Percentiles rank a stretch among this genome's conserved stretches.
Evolutionary conservation across 2,888 invertebrate genomes (phyloP).

Genomic region (Cyaniris semiargus): DNA sequence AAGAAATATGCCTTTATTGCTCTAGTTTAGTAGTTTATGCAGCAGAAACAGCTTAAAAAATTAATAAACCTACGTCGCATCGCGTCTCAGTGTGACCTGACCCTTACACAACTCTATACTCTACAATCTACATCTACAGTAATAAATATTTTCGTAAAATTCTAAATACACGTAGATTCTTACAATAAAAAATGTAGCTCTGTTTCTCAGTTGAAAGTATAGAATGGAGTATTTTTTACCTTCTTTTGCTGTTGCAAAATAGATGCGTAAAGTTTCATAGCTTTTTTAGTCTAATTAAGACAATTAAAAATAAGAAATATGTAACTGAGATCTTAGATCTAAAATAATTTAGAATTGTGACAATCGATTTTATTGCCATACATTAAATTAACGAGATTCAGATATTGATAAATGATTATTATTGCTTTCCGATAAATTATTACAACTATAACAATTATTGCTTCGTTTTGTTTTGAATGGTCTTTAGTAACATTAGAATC

Average conservation of each 20-base stretch:
- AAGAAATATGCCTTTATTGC: too few species aligned
- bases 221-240: not conserved
- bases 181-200: not conserved
- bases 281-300: not conserved
- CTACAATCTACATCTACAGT: constrained; percentile 8
- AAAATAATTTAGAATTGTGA: constrained; percentile 3
- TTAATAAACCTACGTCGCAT: not conserved
- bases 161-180: not conserved
- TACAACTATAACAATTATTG: constrained; percentile 10
- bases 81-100: not conserved
- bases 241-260: not conserved
- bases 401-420: not conserved
- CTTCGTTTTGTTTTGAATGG: not conserved
- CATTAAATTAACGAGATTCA: not conserved
- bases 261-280: not conserved
- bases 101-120: constrained; percentile 32
- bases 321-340: not conserved
- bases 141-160: constrained; percentile 6
- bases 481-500: not conserved
- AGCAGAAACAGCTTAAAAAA: not conserved
- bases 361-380: not conserved
- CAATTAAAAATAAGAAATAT: not conserved
- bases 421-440: not conserved
- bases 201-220: not conserved
- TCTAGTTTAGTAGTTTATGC: not conserved